phyloP scores from a whole-genome alignment of 2,797 vertebrate species.

The Micromesistius poutassou region DNA sequence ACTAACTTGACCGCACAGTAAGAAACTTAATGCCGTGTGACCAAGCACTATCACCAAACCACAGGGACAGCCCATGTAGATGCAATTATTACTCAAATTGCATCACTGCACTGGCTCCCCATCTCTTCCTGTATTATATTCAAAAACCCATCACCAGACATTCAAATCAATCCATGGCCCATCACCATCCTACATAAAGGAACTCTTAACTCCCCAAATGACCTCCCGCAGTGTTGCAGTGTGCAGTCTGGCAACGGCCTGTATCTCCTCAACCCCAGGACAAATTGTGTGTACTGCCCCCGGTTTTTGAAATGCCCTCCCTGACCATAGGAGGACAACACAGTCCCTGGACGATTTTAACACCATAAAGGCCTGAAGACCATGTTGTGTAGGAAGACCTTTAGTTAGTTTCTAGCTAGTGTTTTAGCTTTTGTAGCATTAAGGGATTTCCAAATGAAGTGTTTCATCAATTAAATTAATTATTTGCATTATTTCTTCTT shows the following conservation, averaged over 20 bases:
- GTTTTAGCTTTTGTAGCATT: neutral
- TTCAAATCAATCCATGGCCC: neutral
- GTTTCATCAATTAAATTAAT: neutral
- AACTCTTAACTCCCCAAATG: neutral
- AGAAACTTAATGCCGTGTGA: conserved; percentile 22
- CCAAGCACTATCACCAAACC: neutral
- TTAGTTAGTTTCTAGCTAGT: neutral
- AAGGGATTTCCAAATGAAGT: neutral
- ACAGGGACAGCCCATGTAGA: neutral
- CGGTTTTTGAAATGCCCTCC: neutral
- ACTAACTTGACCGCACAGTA: conserved; percentile 71
- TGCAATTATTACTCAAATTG: neutral
- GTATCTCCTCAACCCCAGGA: too few relatives aligned
- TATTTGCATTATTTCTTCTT: neutral
- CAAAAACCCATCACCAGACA: neutral
- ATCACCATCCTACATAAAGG: neutral
- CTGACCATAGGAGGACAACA: neutral
- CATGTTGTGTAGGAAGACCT: neutral
- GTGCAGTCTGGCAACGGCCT: too few relatives aligned
- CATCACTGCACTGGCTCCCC: neutral
- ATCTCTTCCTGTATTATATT: neutral
- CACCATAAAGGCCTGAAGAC: neutral
- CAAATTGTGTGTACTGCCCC: too few relatives aligned
- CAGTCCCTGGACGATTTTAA: neutral
- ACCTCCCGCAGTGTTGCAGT: too few relatives aligned